phyloP scores from a whole-genome alignment of 2,888 invertebrate species.

The Lepidocyrtinus sp. region DNA sequence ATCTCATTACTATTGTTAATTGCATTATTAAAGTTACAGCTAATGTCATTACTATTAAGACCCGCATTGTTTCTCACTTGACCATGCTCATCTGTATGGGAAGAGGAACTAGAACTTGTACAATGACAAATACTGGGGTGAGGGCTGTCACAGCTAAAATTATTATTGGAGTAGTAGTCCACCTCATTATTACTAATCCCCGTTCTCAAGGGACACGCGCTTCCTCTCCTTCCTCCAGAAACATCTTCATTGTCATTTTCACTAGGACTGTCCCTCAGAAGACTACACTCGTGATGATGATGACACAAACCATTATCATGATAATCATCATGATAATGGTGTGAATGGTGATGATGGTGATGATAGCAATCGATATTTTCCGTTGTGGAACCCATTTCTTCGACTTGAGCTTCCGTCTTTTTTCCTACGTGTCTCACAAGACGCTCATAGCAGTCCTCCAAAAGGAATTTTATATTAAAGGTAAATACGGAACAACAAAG shows the following conservation, averaged over 20 bases:
- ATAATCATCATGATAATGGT: constrained; percentile 19
- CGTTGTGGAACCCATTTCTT: constrained; percentile 49
- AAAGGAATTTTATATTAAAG: background rate
- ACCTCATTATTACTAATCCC: constrained; percentile 30
- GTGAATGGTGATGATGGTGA: constrained; percentile 23
- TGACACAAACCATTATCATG: constrained; percentile 15
- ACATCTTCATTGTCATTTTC: background rate
- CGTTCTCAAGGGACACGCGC: constrained; percentile 44
- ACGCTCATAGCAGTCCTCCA: constrained; percentile 21
- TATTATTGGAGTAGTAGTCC: constrained; percentile 25
- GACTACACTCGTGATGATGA: constrained; percentile 25
- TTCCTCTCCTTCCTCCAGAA: constrained; percentile 11
- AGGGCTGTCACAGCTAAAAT: constrained; percentile 49
- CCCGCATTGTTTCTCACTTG: background rate
- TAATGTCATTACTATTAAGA: background rate
- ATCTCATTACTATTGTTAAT: constrained; percentile 8
- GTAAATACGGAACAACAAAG: constrained; percentile 46
- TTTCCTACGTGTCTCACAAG: constrained; percentile 32
- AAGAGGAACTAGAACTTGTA: constrained; percentile 20
- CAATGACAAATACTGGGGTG: constrained; percentile 15
- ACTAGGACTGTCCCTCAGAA: constrained; percentile 24
- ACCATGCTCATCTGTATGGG: background rate
- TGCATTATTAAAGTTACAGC: constrained; percentile 2
- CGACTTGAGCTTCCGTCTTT: constrained; percentile 34
- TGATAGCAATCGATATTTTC: constrained; percentile 49